Evolutionary conservation across 2,113 vertebrate species (phyloP).

Genomic region (Phoenicopterus ruber): DNA sequence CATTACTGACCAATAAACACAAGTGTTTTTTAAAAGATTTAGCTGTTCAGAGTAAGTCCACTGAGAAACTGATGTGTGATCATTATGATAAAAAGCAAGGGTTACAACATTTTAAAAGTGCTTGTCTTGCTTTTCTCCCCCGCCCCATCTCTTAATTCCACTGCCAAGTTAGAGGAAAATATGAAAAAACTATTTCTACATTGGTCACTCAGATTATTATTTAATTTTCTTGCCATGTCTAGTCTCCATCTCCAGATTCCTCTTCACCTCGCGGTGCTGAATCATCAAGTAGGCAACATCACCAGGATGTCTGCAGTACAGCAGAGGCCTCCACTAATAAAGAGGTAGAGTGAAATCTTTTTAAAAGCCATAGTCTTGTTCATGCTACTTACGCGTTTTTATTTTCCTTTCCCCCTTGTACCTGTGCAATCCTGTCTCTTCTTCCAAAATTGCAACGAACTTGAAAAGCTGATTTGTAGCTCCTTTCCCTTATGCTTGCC

Average conservation of each 20-base stretch:
- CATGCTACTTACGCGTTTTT: background rate
- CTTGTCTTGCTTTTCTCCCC: background rate
- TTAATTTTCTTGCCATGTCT: constrained; percentile 53
- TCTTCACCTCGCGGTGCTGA: constrained; percentile 89
- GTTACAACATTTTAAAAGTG: background rate
- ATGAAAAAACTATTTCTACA: background rate
- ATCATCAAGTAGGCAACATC: constrained; percentile 81
- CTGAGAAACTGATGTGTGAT: background rate
- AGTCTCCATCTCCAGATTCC: constrained; percentile 88
- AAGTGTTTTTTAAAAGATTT: background rate
- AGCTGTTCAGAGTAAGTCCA: background rate
- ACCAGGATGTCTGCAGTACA: constrained; percentile 79
- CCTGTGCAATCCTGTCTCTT: background rate
- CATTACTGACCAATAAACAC: background rate
- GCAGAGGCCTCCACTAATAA: constrained; percentile 81
- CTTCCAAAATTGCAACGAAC: background rate
- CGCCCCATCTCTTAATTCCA: background rate
- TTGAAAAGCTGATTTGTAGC: background rate
- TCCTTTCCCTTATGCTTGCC: background rate
- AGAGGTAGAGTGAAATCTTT: constrained; percentile 79
- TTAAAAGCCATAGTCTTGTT: background rate
- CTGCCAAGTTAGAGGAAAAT: background rate
- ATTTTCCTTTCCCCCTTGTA: background rate
- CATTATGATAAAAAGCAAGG: background rate
- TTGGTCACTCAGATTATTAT: background rate